phyloP scores from a whole-genome alignment of 1,140 invertebrate species.

The Caligus rogercresseyi region DNA sequence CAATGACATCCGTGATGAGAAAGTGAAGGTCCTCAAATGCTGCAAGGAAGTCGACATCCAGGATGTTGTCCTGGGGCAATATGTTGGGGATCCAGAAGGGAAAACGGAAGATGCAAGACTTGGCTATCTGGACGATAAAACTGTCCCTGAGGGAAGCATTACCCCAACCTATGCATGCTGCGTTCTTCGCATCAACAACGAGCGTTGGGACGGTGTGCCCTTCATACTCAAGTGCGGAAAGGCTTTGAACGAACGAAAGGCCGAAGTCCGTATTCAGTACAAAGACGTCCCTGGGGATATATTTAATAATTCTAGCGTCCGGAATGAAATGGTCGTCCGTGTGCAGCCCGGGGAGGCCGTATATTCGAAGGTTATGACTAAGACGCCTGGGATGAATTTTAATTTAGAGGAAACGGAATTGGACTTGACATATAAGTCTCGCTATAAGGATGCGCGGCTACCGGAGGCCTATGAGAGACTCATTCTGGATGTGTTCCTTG shows the following conservation, averaged over 20 bases:
- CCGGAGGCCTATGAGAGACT: constrained; percentile 73
- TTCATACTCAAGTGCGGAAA: constrained; percentile 95
- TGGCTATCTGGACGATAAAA: constrained; percentile 87
- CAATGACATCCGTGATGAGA: constrained; percentile 56
- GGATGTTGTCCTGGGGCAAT: constrained; percentile 87
- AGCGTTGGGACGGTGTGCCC: constrained; percentile 96
- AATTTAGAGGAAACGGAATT: constrained; percentile 94
- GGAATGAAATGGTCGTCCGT: constrained; percentile 93
- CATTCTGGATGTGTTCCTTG: constrained; percentile 91
- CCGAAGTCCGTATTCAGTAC: constrained; percentile 93
- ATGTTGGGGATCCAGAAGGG: constrained; percentile 70
- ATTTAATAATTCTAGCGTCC: constrained; percentile 69
- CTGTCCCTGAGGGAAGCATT: constrained; percentile 67
- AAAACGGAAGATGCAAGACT: constrained; percentile 53
- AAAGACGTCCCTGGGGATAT: constrained; percentile 91
- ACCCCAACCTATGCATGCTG: constrained; percentile 89
- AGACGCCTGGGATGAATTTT: constrained; percentile 90
- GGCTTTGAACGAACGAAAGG: constrained; percentile 95
- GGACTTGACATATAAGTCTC: constrained; percentile 78
- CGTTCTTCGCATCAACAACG: constrained; percentile 79
- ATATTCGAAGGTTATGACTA: constrained; percentile 78
- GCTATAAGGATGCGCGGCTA: constrained; percentile 51
- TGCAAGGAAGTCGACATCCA: constrained; percentile 56
- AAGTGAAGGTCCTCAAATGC: constrained; percentile 82
- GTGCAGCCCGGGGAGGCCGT: constrained; percentile 97